Evolutionary conservation across 2,888 invertebrate species (phyloP), one percentile per base, ranked within the genome.

Genomic region (Reticulitermes lucifugus): DNA sequence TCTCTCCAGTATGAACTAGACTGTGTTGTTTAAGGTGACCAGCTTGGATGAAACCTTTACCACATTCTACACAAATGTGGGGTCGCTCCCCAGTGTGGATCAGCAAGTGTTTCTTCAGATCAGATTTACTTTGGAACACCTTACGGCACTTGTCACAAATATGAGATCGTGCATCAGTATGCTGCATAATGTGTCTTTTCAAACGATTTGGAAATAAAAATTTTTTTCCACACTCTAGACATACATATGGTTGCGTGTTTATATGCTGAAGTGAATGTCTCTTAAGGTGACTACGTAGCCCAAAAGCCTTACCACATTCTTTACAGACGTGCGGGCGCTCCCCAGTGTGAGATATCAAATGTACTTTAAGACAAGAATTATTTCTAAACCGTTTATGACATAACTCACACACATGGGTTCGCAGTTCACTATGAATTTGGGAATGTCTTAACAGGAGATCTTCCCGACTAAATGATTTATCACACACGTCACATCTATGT

Each of bases 211-310:
- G 12, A 29, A 73, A 10, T 29, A 25, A 12, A 73, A 73, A 73
- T 73, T 29, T 10, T 35, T 73, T 73, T 73, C 71, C 71, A 73
- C 71, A 73, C 29, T 73, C 71, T 73, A 29, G n/a, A 29, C 71
- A 73, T 2, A 12, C 29, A 29, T 73, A 25, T 7, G 71, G 25
- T 73, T 29, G n/a, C 2, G n/a, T 25, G 6, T 25, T 25, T 10
- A 25, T 29, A 29, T 73, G 71, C n/a, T 29, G n/a, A 29, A 73
- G 29, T 29, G 71, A 73, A 73, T 73, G 71, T 73, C 71, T n/a
- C 29, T 73, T 73, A 29, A 73, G 29, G 10, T 29, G 25, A 73
- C 29, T 73, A 73, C n/a, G 71, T 73, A 29, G 12, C 2, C 71
- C 29, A 73, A 73, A 73, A 18, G n/a, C 29, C 29, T 29, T 73